Evolutionary conservation across 2,113 vertebrate genomes (phyloP).

Genomic region (Ranitomeya imitator): DNA sequence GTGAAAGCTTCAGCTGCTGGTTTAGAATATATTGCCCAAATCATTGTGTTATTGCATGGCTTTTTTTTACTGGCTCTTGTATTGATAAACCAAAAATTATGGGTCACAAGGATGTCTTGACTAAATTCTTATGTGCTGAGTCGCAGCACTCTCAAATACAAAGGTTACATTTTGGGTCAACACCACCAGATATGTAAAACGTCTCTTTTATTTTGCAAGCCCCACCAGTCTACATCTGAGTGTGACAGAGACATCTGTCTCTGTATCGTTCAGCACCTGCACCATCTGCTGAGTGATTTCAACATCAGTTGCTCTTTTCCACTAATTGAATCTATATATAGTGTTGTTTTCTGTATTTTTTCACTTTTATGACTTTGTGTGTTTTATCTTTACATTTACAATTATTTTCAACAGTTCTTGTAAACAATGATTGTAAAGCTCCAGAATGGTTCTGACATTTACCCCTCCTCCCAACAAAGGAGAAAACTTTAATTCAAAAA

Average conservation of each 20-base stretch:
- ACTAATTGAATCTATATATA: constrained; percentile 15
- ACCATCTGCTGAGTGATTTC: constrained; percentile 35
- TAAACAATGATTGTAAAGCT: not conserved
- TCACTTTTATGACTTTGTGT: not conserved
- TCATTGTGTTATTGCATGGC: not conserved
- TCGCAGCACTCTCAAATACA: not conserved
- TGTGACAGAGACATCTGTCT: constrained; percentile 36
- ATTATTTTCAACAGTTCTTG: not conserved
- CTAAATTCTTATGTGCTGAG: not conserved
- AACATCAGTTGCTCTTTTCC: constrained; percentile 19
- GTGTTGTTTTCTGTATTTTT: not conserved
- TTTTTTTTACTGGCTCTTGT: not conserved
- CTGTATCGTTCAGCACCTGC: constrained; percentile 10
- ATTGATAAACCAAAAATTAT: not conserved
- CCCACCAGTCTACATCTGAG: not conserved
- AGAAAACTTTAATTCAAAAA: not conserved
- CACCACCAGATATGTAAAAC: constrained; percentile 10
- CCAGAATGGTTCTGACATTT: not conserved
- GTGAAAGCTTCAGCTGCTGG: too few relatives aligned
- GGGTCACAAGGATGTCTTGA: constrained; percentile 4
- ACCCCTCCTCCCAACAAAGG: not conserved
- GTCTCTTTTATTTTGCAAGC: constrained; percentile 15
- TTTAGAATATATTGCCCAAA: not conserved
- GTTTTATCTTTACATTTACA: not conserved
- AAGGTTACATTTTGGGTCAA: constrained; percentile 34